Conservation (phyloP, 2,113 vertebrate species). For the Platichthys flesus region DNA sequence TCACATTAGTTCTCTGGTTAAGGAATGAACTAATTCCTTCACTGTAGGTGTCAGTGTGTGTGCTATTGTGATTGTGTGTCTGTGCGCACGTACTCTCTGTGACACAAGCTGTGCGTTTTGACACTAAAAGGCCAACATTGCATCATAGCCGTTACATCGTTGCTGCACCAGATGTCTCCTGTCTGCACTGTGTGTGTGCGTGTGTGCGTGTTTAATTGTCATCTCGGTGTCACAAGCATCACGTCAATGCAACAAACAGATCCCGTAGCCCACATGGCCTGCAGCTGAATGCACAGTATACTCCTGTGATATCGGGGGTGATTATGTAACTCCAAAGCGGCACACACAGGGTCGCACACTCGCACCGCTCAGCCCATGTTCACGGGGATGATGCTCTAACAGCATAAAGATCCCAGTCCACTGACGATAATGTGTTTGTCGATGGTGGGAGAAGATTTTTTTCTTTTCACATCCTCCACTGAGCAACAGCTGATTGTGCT, state of each 20-base stretch:
- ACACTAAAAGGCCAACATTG: constrained; percentile 50
- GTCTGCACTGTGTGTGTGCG: constrained; percentile 30
- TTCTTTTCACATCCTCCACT: constrained; percentile 20
- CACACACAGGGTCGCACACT: constrained; percentile 18
- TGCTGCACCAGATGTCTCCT: constrained; percentile 61
- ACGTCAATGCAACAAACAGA: constrained; percentile 53
- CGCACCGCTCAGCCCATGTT: neutral
- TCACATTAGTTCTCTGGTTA: neutral
- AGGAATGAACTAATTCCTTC: neutral
- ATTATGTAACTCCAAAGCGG: constrained; percentile 33
- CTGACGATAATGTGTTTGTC: constrained; percentile 39
- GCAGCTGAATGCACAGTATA: constrained; percentile 58
- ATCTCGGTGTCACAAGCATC: constrained; percentile 68
- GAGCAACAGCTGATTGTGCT: constrained; percentile 53
- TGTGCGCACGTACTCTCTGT: constrained; percentile 1
- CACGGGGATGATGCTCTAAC: neutral
- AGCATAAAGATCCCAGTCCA: constrained; percentile 10
- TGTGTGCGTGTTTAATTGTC: constrained; percentile 55
- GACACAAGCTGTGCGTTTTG: constrained; percentile 32
- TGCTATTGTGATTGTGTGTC: neutral
- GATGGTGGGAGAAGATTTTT: constrained; percentile 20
- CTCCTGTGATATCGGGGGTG: constrained; percentile 36
- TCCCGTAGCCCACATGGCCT: constrained; percentile 39
- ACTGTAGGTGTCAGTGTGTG: neutral
- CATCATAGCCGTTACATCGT: constrained; percentile 33